These are phyloP conservation scores for Timema cristinae DNA, from an alignment of 2,888 invertebrate species.

Conservation along the genomic window DNA sequence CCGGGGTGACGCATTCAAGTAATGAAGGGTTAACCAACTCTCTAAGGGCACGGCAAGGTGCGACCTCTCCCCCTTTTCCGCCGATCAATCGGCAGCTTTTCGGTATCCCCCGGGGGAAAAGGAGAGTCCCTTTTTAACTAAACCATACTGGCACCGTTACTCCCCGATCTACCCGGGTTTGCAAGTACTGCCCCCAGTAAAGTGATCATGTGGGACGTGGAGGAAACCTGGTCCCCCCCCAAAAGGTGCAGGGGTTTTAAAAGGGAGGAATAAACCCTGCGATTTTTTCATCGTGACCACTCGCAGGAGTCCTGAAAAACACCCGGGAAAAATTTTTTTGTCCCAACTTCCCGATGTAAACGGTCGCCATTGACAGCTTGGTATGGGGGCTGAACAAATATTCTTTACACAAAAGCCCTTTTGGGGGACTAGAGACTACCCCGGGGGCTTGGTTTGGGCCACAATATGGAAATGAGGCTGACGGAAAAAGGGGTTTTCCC, in stretches of 20 bases:
- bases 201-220: constrained; percentile 49
- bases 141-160: constrained; percentile 62
- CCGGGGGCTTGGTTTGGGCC: constrained; percentile 64
- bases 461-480: constrained; percentile 55
- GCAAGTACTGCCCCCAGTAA: constrained; percentile 17
- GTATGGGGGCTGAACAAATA: constrained; percentile 70
- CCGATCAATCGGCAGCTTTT: constrained; percentile 69
- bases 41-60: constrained; percentile 62
- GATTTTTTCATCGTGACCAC: constrained; percentile 77
- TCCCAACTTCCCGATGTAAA: constrained; percentile 67
- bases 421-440: constrained; percentile 67
- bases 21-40: constrained; percentile 63
- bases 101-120: constrained; percentile 61
- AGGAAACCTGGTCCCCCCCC: constrained; percentile 53
- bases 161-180: constrained; percentile 59
- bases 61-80: constrained; percentile 66
- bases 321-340: constrained; percentile 67
- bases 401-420: constrained; percentile 67
- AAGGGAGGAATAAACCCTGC: constrained; percentile 64
- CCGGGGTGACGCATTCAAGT: constrained; percentile 60
- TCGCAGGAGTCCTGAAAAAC: constrained; percentile 76
- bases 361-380: constrained; percentile 65
- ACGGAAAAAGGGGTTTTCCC: constrained; percentile 67
- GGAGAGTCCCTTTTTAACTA: constrained; percentile 59
- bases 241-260: constrained; percentile 64